Conservation (phyloP, 2,113 vertebrate genomes). For the Coptodon rendalli region DNA sequence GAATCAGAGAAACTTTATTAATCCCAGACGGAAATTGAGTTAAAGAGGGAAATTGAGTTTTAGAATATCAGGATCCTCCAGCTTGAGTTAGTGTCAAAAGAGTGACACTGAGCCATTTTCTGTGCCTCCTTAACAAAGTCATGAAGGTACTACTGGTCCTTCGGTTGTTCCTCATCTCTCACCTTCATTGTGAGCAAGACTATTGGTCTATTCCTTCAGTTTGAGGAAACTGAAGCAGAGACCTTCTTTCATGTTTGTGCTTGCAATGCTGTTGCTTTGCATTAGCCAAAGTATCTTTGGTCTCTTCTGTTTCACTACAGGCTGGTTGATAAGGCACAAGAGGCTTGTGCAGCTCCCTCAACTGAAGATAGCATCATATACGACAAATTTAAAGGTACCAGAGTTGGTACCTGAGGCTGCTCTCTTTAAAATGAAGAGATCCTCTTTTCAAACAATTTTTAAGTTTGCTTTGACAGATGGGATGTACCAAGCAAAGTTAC, state of each 20-base stretch:
- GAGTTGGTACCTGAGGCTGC: background rate
- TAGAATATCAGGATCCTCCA: background rate
- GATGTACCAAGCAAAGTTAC: fast-evolving
- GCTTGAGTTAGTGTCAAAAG: background rate
- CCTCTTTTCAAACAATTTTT: background rate
- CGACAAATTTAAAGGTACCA: background rate
- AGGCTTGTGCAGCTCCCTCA: background rate
- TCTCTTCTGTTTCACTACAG: background rate
- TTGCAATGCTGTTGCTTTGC: background rate
- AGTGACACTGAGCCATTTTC: background rate
- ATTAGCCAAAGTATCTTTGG: background rate
- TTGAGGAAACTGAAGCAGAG: background rate
- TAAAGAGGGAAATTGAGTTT: background rate
- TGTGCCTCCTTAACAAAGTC: background rate
- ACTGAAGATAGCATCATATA: fast-evolving
- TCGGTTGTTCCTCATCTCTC: background rate
- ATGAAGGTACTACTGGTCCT: background rate
- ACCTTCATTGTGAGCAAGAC: fast-evolving
- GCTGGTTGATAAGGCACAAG: background rate
- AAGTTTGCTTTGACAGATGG: background rate
- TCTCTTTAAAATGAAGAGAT: background rate
- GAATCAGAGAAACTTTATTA: background rate
- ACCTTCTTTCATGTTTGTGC: background rate
- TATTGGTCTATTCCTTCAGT: background rate
- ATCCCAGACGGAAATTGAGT: background rate